A percentile compares a stretch with the other conserved stretches of the same genome.
Evolutionary conservation across 2,113 vertebrate species (phyloP).

Genomic region (Gobiocypris rarus): DNA sequence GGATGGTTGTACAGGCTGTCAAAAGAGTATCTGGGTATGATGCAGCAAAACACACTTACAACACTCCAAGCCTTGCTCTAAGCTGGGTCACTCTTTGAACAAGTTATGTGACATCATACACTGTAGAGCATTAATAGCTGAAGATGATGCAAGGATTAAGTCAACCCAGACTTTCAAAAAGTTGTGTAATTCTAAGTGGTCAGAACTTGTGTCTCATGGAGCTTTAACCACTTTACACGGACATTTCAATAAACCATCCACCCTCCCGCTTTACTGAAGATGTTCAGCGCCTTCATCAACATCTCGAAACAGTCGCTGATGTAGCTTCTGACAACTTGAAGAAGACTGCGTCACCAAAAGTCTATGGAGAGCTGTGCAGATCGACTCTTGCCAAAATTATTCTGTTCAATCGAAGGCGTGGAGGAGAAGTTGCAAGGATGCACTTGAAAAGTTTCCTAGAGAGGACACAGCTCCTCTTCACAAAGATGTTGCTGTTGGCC

Average conservation of each 20-base stretch:
- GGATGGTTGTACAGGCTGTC: slow-evolving; percentile 47
- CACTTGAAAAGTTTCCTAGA: slow-evolving; percentile 39
- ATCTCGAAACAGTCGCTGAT: background rate
- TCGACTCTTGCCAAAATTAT: slow-evolving; percentile 15
- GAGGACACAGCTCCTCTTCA: slow-evolving; percentile 27
- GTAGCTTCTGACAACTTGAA: background rate
- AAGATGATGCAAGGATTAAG: background rate
- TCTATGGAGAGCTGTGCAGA: slow-evolving; percentile 11
- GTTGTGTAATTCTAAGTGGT: slow-evolving; percentile 33
- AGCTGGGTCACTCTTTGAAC: slow-evolving; percentile 37
- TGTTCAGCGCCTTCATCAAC: slow-evolving; percentile 33
- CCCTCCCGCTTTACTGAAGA: slow-evolving; percentile 28
- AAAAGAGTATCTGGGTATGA: slow-evolving; percentile 48
- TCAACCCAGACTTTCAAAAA: slow-evolving; percentile 35
- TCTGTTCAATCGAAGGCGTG: background rate
- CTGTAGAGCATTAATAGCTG: background rate
- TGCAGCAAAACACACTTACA: slow-evolving; percentile 29
- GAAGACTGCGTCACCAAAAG: background rate
- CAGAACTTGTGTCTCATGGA: slow-evolving; percentile 32
- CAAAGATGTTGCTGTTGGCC: slow-evolving; percentile 44
- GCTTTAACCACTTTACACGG: slow-evolving; percentile 18
- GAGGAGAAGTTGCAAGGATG: slow-evolving; percentile 39
- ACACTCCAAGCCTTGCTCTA: slow-evolving; percentile 49
- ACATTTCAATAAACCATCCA: slow-evolving; percentile 37
- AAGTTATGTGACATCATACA: slow-evolving; percentile 6